Evolutionary conservation across 1,140 invertebrate species (phyloP), one percentile per base, ranked within the genome.

Genomic region (Bombus pyrosoma): DNA sequence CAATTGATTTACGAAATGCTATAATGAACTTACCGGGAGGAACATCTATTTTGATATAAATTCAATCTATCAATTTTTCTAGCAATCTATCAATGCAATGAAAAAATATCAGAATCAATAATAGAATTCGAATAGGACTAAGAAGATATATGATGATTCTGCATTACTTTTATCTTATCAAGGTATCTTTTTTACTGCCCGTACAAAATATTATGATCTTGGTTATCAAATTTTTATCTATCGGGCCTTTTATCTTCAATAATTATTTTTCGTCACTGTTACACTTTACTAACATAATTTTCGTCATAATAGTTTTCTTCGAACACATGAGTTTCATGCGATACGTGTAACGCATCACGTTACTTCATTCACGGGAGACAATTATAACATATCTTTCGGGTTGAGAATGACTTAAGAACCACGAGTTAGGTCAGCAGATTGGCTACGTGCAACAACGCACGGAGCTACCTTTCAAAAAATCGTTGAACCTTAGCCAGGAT

Each of bases 371-470:
- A 25, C 6, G 32, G 25, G 25, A 34, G 28, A 25, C 28, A 28
- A n/a, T 25, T 43, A n/a, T 62, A 39, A 62, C 9, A 78, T 41
- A 64, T 41, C 10, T 62, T 78, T 41, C 5, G 28, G 15, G 41
- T 10, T 37, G 10, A n/a, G 5, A 73, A n/a, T 28, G 53, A 57
- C 1, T 68, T 28, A 28, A 57, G 3, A n/a, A 43, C 32, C 2
- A 66, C 8, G 72, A 28, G 41, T 10, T n/a, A 43, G 15, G 15
- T 68, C 28, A 43, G 41, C 15, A 62, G 41, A 62, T 1, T n/a
- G 69, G 9, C 34, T 85, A 85, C 76, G 76, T 85, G 83, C 66
- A 43, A 10, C 15, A 15, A 37, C 0, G 34, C 80, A 81, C 59
- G 41, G 18, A 53, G n/a, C 0, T 64, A 28, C 12, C 57, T 66